A percentile compares a stretch with the other conserved stretches of the same genome.
phyloP scores from a whole-genome alignment of 2,113 vertebrate species.

The Anhinga rufa region DNA sequence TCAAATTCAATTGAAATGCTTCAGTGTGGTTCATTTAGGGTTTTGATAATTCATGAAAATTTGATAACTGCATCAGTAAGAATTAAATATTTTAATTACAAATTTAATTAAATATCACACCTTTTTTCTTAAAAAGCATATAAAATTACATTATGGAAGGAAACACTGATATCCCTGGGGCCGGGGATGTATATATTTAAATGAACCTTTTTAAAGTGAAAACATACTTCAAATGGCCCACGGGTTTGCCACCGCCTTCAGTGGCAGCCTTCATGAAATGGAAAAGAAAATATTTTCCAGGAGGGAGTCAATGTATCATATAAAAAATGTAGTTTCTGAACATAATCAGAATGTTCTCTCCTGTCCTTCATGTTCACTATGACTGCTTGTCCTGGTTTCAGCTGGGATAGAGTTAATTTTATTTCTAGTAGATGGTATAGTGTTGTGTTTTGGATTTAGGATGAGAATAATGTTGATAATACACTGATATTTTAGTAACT shows the following conservation, averaged over 20 bases:
- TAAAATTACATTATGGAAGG: background rate
- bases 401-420: no score
- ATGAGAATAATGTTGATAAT: no score
- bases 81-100: background rate
- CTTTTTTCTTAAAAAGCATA: background rate
- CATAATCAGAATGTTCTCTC: background rate
- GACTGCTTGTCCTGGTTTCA: background rate
- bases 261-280: background rate
- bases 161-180: background rate
- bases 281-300: background rate
- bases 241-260: background rate
- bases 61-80: background rate
- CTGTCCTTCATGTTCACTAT: background rate
- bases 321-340: background rate
- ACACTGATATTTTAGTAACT: no score
- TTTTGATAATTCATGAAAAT: background rate
- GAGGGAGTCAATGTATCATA: background rate
- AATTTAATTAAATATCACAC: background rate
- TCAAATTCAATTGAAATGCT: background rate
- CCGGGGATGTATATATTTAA: background rate
- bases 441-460: no score
- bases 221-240: background rate
- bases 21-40: background rate
- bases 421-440: no score
- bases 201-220: background rate